Base-by-base conservation (phyloP, 2,113 vertebrate genomes). In the Falco punctatus region DNA sequence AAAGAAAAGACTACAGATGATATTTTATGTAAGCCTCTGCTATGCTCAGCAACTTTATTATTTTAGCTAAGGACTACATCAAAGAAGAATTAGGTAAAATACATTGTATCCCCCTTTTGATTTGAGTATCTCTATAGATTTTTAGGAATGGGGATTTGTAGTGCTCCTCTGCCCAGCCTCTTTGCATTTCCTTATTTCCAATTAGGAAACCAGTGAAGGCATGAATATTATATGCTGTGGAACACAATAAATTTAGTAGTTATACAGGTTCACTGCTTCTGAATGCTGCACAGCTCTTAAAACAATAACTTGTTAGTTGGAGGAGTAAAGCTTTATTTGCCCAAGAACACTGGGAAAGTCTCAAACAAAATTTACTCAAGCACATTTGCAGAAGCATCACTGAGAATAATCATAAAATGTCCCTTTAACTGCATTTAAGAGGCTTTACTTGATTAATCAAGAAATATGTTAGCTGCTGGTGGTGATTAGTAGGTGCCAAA, bases 381-480 rank as follows among this genome's bases (percentile, higher is more conserved):
- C 75, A 77, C 55, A 64, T 78, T 81, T 93, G 58, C 32, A 88
- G 66, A 92, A 27, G 24, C 27, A 59, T 88, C 57, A 77, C 40
- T 77, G 30, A 88, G 40, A 90, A 87, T 74, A 28, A 65, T 73
- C 40, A n/a, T 82, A 40, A 83, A 96, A 62, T 15, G 32, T 11
- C 71, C 33, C 52, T 90, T 94, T 88, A 92, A 77, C 46, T 91
- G 46, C 38, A 46, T 91, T 88, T 89, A 92, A 95, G 55, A 77
- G 51, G 40, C 8, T 86, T 94, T 83, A 38, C 40, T 64, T 73
- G 58, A 86, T 82, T 88, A 90, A 91, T 79, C 8, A 12, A 83
- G 64, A 87, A 77, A 40, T 77, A 78, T 82, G 48, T 75, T 82
- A 81, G 79, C 51, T 85, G 16, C 52, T 86, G 20, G 16, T 72